phyloP scores from a whole-genome alignment of 1,140 invertebrate species.

The Lasioglossum albipes region DNA sequence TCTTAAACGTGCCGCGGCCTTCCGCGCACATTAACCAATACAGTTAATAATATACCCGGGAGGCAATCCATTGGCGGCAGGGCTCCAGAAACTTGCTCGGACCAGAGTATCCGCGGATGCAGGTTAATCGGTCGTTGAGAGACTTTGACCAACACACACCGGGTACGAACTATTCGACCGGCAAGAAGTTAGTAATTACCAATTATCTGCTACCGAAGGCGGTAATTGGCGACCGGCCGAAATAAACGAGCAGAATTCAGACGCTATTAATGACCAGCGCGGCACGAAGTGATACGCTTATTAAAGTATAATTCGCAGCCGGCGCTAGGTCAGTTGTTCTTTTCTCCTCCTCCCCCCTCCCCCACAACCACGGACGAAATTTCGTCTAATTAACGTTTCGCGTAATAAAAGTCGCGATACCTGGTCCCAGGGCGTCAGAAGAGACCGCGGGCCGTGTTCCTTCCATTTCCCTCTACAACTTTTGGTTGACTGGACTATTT shows the following conservation, averaged over 20 bases:
- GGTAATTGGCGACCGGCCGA: conserved; percentile 39
- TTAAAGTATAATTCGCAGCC: conserved; percentile 45
- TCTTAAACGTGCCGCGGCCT: conserved; percentile 23
- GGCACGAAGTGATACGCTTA: conserved; percentile 31
- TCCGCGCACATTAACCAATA: conserved; percentile 6
- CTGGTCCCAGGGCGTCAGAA: too few species aligned
- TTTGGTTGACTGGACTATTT: too few species aligned
- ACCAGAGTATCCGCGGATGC: conserved; percentile 47
- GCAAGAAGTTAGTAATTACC: conserved; percentile 62
- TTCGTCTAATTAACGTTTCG: conserved; percentile 38
- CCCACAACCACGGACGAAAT: conserved; percentile 8
- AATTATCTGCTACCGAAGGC: conserved; percentile 55
- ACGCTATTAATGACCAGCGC: conserved; percentile 8
- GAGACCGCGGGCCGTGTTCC: conserved; percentile 1
- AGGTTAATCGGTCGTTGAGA: conserved; percentile 59
- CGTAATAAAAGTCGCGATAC: conserved; percentile 26
- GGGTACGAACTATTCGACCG: conserved; percentile 36
- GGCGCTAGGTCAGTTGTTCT: neutral
- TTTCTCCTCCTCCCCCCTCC: too few species aligned
- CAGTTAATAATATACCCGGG: conserved; percentile 42
- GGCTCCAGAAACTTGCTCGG: conserved; percentile 38
- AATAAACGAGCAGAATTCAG: conserved; percentile 45
- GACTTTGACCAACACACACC: conserved; percentile 56
- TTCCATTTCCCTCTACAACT: too few species aligned
- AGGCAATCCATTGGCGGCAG: conserved; percentile 27